Evolutionary conservation across 1,140 invertebrate genomes (phyloP), one percentile per base, ranked within the genome.

Genomic region (Callitettix versicolor): DNA sequence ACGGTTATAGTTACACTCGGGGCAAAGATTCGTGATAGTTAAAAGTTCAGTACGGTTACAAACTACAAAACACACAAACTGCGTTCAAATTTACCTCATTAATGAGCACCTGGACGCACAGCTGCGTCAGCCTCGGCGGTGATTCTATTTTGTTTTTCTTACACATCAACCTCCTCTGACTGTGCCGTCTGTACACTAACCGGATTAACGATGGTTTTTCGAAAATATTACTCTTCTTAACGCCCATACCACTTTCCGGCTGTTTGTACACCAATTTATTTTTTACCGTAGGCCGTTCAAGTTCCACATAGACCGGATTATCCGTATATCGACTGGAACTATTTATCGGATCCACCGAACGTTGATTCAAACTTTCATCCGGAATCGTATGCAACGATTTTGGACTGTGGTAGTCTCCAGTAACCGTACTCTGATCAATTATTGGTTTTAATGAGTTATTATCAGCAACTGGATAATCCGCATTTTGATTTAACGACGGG

Each of bases 41-140:
- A n/a, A n/a, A n/a, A n/a, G n/a, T n/a, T n/a, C n/a, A n/a, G n/a
- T n/a, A n/a, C n/a, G n/a, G n/a, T n/a, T n/a, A n/a, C n/a, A n/a
- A n/a, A n/a, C n/a, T n/a, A n/a, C n/a, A n/a, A n/a, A n/a, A n/a
- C n/a, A n/a, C n/a, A n/a, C n/a, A n/a, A n/a, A n/a, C n/a, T n/a
- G 9, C 26, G 26, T 30, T 30, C 9, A 30, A 30, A 43, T 53
- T 58, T 53, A 62, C 61, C 47, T 56, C 9, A 14, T 48, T 44
- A 1, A 60, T 56, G 12, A 60, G 53, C 4, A 56, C 53, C 24
- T 50, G 42, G 6, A 62, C 53, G 21, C 55, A 60, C 12, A 62
- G 44, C 24, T 62, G 56, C 17, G 58, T 42, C n/a, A 62, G 33
- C 24, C 42, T 47, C 14, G 57, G 55, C 12, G 51, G 40, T 17